These are phyloP conservation scores for Teleopsis dalmanni DNA, from an alignment of 1,140 invertebrate species.

Conservation along the genomic window DNA sequence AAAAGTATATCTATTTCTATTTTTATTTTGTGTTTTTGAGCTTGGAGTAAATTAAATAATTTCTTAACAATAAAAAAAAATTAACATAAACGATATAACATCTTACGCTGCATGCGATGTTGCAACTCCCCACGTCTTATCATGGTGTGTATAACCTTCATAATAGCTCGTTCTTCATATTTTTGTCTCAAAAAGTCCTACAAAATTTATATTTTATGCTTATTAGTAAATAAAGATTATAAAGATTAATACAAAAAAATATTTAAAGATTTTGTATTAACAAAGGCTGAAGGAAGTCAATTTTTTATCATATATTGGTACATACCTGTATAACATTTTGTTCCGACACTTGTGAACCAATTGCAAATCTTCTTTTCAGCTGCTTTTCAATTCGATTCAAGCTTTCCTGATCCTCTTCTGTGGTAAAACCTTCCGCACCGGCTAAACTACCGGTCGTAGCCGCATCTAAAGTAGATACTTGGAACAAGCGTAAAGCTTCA, in stretches of 20 bases:
- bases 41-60: too few species aligned
- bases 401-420: conserved; percentile 88
- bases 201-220: conserved; percentile 3
- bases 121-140: conserved; percentile 91
- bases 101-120: conserved; percentile 91
- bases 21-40: too few species aligned
- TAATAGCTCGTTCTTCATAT: conserved; percentile 79
- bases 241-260: too few species aligned
- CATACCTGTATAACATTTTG: conserved; percentile 75
- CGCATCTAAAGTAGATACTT: conserved; percentile 95
- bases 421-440: conserved; percentile 94
- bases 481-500: conserved; percentile 96
- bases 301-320: too few species aligned
- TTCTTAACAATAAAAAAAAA: too few species aligned
- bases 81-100: conserved; percentile 83
- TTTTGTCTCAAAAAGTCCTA: conserved; percentile 86
- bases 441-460: conserved; percentile 86
- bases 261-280: background rate
- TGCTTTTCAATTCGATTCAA: conserved; percentile 88
- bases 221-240: too few species aligned
- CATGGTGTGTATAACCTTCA: conserved; percentile 90
- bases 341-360: conserved; percentile 94
- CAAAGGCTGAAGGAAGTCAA: background rate
- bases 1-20: too few species aligned
- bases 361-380: conserved; percentile 87